Evolutionary conservation across 2,113 vertebrate genomes (phyloP).

Genomic region (Megaceryle maxima): DNA sequence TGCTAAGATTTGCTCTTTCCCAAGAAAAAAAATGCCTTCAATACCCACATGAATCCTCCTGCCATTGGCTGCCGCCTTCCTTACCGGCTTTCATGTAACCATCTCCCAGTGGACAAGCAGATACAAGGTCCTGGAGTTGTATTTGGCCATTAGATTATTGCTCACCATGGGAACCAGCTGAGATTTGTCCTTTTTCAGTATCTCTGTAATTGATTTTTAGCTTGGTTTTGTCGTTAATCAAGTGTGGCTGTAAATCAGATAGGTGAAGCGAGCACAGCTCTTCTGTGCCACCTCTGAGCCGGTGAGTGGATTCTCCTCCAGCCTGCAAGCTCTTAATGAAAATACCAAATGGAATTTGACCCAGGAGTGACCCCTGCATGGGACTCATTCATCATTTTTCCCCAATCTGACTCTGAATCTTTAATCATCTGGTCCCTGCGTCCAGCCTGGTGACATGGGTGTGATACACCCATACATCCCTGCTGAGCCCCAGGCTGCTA

Average conservation of each 20-base stretch:
- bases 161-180: not conserved
- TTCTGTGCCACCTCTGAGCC: not conserved
- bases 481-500: accelerated
- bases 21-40: not conserved
- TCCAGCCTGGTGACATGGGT: not conserved
- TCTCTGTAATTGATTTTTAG: not conserved
- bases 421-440: not conserved
- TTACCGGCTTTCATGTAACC: not conserved
- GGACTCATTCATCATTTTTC: not conserved
- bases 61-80: not conserved
- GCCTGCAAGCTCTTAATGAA: not conserved
- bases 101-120: accelerated
- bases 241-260: not conserved
- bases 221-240: constrained; percentile 22
- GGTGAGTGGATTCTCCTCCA: not conserved
- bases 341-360: not conserved
- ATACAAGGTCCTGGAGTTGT: not conserved
- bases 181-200: not conserved
- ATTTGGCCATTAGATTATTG: not conserved
- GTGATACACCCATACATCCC: accelerated
- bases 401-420: accelerated
- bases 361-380: not conserved
- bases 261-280: not conserved
- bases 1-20: not conserved
- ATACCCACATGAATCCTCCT: not conserved